Evolutionary conservation across 2,888 invertebrate genomes (phyloP), one percentile per base, ranked within the genome.

Genomic region (Congeria kusceri): DNA sequence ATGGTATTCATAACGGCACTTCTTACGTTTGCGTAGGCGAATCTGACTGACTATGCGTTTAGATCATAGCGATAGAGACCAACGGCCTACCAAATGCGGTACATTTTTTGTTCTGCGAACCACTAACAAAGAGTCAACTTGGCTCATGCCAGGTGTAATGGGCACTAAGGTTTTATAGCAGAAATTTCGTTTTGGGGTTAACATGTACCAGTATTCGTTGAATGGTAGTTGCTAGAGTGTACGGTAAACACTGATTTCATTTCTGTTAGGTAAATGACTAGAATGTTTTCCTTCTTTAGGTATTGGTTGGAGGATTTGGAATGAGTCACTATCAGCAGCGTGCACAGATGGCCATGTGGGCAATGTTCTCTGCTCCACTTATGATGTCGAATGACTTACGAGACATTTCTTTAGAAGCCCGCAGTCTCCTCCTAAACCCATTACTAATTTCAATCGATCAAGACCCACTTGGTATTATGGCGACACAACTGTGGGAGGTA

Each of bases 291-390:
- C 32, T 32, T 32, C 92, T 95, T 32, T 94, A 97, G 97, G 94
- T 98, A 90, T 97, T 98, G 86, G 96, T 98, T 91, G 98, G 98
- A 56, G 97, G 98, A 94, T 98, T 97, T 93, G 98, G 98, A 0
- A 94, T 99, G 58, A 98, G 98, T 89, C 97, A 97, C 93, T 98
- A 98, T 91, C 98, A 99, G 94, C 96, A 97, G 90, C 97, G 97
- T 94, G 97, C 97, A 0, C 99, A 99, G 95, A 98, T 99, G 96
- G 98, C 98, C 4, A 95, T 99, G 83, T 99, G 99, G 99, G 97
- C 98, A 4, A 97, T 99, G 88, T 94, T 98, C 91, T 98, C 98
- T 0, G 97, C 98, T 1, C 99, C 98, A 0, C 95, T 99, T 15
- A 94, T 98, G 71, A 98, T 99, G 98, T 98, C 98, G n/a, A 97